Conservation (phyloP, 2,888 invertebrate species). For the Lithophane ornitopus region DNA sequence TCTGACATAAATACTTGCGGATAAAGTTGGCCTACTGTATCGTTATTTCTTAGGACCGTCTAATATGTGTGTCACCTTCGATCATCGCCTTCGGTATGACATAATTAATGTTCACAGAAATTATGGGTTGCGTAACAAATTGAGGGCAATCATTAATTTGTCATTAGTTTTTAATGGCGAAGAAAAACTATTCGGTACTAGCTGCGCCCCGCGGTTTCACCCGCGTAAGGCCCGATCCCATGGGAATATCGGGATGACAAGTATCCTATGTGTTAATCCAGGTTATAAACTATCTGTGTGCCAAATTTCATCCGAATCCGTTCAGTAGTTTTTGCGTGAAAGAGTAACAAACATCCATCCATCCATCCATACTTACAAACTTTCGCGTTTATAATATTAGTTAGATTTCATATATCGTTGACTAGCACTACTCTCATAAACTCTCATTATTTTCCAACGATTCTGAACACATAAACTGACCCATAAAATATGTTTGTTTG, state of each 20-base stretch:
- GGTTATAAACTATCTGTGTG: too few relatives aligned
- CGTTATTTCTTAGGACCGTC: not conserved
- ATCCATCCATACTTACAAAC: too few relatives aligned
- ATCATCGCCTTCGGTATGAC: slow-evolving; percentile 24
- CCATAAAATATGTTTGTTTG: slow-evolving; percentile 48
- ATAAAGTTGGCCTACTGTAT: slow-evolving; percentile 13
- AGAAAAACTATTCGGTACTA: not conserved
- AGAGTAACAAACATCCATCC: too few relatives aligned
- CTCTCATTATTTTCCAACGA: slow-evolving; percentile 24
- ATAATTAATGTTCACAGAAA: slow-evolving; percentile 31
- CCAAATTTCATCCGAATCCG: too few relatives aligned
- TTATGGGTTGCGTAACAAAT: slow-evolving; percentile 10
- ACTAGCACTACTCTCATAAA: not conserved
- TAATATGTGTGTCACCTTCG: slow-evolving; percentile 50
- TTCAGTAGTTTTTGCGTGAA: too few relatives aligned
- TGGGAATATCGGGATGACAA: too few relatives aligned
- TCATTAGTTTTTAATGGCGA: not conserved
- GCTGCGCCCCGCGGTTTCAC: too few relatives aligned
- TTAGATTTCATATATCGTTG: slow-evolving; percentile 2
- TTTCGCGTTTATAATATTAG: too few relatives aligned
- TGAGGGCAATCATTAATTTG: not conserved
- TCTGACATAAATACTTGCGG: not conserved
- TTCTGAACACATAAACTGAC: slow-evolving; percentile 30
- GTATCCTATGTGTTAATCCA: too few relatives aligned
- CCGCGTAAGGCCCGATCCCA: too few relatives aligned